Conservation (phyloP, 2,888 invertebrate genomes). For the Rhagonycha fulva region DNA sequence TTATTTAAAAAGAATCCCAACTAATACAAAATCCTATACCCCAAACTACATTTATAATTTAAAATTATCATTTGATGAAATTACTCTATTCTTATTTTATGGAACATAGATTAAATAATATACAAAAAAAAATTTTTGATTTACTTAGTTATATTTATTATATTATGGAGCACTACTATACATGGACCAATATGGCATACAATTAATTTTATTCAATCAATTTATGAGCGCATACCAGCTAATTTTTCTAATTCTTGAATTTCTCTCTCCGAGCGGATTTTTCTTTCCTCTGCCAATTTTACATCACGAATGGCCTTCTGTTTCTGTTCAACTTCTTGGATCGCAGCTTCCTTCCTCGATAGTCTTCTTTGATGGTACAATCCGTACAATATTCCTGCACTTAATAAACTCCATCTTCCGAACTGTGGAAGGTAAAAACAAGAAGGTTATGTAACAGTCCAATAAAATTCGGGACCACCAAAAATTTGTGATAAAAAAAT, state of each 20-base stretch:
- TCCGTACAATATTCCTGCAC: conserved; percentile 75
- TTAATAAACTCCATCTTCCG: conserved; percentile 78
- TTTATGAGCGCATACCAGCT: conserved; percentile 14
- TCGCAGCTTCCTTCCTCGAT: conserved; percentile 66
- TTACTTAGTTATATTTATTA: not conserved
- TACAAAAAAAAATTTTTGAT: not conserved
- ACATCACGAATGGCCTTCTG: conserved; percentile 72
- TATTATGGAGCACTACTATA: not conserved
- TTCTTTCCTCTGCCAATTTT: conserved; percentile 75
- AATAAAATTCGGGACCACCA: not conserved
- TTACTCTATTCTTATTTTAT: not conserved
- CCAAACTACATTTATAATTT: too few species aligned
- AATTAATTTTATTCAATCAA: not conserved
- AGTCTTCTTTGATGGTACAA: conserved; percentile 72
- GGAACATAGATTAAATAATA: not conserved
- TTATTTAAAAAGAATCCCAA: too few species aligned
- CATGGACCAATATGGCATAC: not conserved
- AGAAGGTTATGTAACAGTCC: conserved; percentile 16
- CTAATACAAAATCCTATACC: too few species aligned
- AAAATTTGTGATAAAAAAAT: not conserved
- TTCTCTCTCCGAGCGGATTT: conserved; percentile 60
- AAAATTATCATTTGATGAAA: too few species aligned
- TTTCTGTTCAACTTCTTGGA: conserved; percentile 69
- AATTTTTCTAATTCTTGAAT: conserved; percentile 48
- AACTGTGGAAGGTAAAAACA: conserved; percentile 60